A percentile compares a stretch with the other conserved stretches of the same genome.
These are phyloP conservation scores for Iphiclides podalirius DNA, from an alignment of 2,888 invertebrate species.

Conservation along the genomic window DNA sequence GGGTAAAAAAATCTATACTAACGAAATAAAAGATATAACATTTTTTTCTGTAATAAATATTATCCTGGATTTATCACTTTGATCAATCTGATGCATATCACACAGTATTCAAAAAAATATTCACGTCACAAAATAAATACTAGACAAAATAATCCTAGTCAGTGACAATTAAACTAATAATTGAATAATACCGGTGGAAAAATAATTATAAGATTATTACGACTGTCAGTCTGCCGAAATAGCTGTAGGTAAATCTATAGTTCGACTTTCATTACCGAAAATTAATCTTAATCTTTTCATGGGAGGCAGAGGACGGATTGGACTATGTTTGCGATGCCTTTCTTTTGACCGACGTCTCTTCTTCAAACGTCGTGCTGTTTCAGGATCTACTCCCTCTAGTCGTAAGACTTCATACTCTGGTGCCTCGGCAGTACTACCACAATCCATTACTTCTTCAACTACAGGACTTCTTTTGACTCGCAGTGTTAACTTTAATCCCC, in stretches of 20 bases:
- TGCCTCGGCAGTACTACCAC: constrained; percentile 84
- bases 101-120: constrained; percentile 61
- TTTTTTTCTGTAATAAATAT: constrained; percentile 55
- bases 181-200: constrained; percentile 77
- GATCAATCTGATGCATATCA: constrained; percentile 62
- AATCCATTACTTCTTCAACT: constrained; percentile 90
- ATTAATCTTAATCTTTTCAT: constrained; percentile 93
- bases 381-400: constrained; percentile 86
- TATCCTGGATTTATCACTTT: constrained; percentile 58
- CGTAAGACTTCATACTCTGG: constrained; percentile 92
- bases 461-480: constrained; percentile 93
- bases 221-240: constrained; percentile 80
- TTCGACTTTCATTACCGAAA: constrained; percentile 93
- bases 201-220: constrained; percentile 63
- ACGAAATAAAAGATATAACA: constrained; percentile 42
- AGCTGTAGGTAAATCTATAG: constrained; percentile 92
- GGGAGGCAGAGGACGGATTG: constrained; percentile 82
- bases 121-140: constrained; percentile 72
- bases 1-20: constrained; percentile 29
- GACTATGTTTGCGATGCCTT: constrained; percentile 73
- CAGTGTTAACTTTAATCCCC: constrained; percentile 88
- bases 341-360: constrained; percentile 76
- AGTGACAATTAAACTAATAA: constrained; percentile 77
- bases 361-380: constrained; percentile 77
- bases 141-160: constrained; percentile 73